Evolutionary conservation across 2,888 invertebrate genomes (phyloP).

Genomic region (Tholera decimalis): DNA sequence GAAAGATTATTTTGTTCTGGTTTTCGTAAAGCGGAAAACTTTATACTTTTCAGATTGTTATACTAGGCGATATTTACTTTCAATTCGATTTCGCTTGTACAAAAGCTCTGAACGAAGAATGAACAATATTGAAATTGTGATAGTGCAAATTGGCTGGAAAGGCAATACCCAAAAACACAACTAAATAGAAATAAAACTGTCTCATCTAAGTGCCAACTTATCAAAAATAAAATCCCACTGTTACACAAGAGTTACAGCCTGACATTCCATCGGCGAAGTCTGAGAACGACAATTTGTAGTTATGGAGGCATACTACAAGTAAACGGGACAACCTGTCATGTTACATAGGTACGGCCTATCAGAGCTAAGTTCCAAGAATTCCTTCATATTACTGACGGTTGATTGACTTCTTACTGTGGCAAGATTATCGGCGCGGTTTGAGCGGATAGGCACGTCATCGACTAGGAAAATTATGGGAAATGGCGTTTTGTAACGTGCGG

Average conservation of each 20-base stretch:
- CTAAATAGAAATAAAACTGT: no score
- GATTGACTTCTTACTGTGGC: slow-evolving; percentile 41
- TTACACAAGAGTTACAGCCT: slow-evolving; percentile 3
- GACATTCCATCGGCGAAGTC: slow-evolving; percentile 23
- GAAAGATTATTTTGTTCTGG: no score
- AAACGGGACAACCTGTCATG: slow-evolving; percentile 51
- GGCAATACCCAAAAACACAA: background rate
- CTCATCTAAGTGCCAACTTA: background rate
- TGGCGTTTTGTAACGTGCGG: slow-evolving; percentile 4
- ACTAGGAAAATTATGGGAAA: slow-evolving; percentile 23
- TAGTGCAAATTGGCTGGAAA: background rate
- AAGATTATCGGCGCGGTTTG: background rate
- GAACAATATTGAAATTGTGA: no score
- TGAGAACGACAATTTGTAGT: slow-evolving; percentile 19
- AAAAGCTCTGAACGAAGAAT: no score
- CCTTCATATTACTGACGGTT: slow-evolving; percentile 30
- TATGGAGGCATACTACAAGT: background rate
- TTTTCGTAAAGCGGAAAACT: no score
- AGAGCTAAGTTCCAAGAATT: slow-evolving; percentile 44
- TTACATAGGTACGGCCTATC: slow-evolving; percentile 19
- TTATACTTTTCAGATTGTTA: no score
- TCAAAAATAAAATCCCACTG: slow-evolving; percentile 6
- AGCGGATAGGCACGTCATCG: slow-evolving; percentile 25
- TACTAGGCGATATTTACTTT: no score
- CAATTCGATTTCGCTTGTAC: no score